Percentiles rank a stretch among this genome's conserved stretches.
Evolutionary conservation across 2,113 vertebrate species (phyloP).

Genomic region (Ptilonorhynchus violaceus): DNA sequence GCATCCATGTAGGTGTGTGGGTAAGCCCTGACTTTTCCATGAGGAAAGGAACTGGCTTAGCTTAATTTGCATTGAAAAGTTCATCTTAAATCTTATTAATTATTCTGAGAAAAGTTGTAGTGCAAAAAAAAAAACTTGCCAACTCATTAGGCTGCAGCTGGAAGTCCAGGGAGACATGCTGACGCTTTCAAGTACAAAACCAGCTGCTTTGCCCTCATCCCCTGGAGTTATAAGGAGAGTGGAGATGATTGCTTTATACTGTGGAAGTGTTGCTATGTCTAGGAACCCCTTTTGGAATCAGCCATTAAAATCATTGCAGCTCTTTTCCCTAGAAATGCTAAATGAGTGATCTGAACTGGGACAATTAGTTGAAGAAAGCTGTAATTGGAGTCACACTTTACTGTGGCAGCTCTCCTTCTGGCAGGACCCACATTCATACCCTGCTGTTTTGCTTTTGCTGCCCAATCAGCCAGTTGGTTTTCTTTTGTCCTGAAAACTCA

Average conservation of each 20-base stretch:
- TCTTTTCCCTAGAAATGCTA: background rate
- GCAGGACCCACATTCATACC: background rate
- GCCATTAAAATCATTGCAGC: background rate
- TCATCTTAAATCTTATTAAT: constrained; percentile 13
- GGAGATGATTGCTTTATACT: background rate
- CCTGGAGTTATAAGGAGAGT: background rate
- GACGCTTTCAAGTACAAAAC: constrained; percentile 9
- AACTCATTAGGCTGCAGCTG: constrained; percentile 2
- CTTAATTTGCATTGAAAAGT: background rate
- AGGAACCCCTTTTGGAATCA: background rate
- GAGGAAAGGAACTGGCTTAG: background rate
- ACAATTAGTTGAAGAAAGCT: background rate
- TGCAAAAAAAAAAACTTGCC: background rate
- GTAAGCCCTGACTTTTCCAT: background rate
- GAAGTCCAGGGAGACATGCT: background rate
- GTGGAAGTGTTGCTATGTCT: background rate
- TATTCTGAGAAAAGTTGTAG: background rate
- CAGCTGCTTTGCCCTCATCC: background rate
- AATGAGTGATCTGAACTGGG: background rate
- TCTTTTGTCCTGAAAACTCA: background rate
- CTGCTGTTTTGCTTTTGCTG: constrained; percentile 1
- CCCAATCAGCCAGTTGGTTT: background rate
- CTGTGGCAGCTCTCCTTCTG: background rate
- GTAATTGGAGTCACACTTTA: background rate
- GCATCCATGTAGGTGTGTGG: background rate